A percentile compares a stretch with the other conserved stretches of the same genome.
Evolutionary conservation across 2,888 invertebrate species (phyloP).

Genomic region (Capitulum mitella): DNA sequence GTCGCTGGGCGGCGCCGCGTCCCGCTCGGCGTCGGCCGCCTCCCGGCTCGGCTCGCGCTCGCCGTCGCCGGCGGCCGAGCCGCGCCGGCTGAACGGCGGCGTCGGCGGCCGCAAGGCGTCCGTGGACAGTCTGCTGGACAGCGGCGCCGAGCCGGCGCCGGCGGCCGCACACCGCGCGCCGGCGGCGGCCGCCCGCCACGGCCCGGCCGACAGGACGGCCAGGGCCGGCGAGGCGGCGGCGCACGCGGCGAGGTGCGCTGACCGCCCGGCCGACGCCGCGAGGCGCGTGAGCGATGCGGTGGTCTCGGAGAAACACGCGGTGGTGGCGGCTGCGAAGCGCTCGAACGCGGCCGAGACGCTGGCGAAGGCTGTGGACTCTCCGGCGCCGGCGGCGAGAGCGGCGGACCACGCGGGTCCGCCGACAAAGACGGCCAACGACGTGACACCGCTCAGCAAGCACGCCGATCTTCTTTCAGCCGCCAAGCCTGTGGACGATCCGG

Average conservation of each 20-base stretch:
- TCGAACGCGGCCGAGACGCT: no score
- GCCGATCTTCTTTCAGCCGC: no score
- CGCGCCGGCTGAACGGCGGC: constrained; percentile 1
- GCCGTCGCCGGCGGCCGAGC: not conserved
- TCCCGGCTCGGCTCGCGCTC: not conserved
- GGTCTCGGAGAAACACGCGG: not conserved
- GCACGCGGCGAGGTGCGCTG: not conserved
- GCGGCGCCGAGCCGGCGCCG: constrained; percentile 30
- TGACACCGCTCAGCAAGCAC: no score
- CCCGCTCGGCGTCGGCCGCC: constrained; percentile 12
- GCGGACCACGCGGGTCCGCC: no score
- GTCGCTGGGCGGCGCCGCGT: constrained; percentile 5
- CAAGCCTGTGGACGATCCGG: no score
- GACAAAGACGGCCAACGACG: no score
- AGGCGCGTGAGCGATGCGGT: not conserved
- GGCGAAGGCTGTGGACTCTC: no score
- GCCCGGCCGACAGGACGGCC: not conserved
- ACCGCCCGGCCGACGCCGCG: not conserved
- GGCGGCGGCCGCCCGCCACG: constrained; percentile 30
- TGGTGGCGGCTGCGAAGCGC: not conserved
- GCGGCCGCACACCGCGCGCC: no score
- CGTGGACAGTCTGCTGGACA: constrained; percentile 25
- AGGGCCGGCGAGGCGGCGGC: not conserved
- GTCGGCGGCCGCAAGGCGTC: constrained; percentile 13
- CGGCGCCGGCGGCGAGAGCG: no score